phyloP scores from a whole-genome alignment of 1,140 invertebrate genomes.

The Harlomillsia oculata region DNA sequence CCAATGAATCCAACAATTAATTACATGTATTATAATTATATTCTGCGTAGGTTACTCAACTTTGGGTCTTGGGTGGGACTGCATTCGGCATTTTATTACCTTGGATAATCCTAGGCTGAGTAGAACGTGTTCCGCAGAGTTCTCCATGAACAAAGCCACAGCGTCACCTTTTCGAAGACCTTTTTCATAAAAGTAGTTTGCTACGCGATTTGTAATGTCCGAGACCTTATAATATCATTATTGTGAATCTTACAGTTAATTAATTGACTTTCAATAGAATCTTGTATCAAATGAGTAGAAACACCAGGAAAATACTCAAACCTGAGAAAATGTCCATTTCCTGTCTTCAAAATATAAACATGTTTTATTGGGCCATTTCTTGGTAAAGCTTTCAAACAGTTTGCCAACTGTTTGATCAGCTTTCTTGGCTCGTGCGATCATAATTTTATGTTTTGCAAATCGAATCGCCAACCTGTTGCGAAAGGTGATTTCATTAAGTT shows the following conservation, averaged over 20 bases:
- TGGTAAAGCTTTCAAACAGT: neutral
- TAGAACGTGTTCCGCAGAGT: constrained; percentile 66
- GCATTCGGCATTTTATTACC: constrained; percentile 39
- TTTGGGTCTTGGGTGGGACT: neutral
- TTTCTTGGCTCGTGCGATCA: no score
- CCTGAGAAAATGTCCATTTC: constrained; percentile 7
- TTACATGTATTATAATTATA: neutral
- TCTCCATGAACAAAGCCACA: constrained; percentile 76
- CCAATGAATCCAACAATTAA: neutral
- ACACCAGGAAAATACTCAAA: neutral
- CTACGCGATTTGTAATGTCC: constrained; percentile 53
- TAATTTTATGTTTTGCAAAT: no score
- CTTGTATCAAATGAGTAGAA: neutral
- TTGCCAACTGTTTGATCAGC: neutral
- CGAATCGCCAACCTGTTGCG: no score
- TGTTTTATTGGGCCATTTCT: neutral
- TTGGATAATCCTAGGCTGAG: constrained; percentile 81
- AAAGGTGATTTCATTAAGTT: no score
- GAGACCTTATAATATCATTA: neutral
- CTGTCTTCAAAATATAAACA: constrained; percentile 1
- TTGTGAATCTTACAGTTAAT: neutral
- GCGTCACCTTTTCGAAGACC: constrained; percentile 61
- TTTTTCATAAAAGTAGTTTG: constrained; percentile 60
- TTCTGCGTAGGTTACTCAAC: neutral
- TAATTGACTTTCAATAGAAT: no score